Evolutionary conservation across 2,888 invertebrate species (phyloP), one percentile per base, ranked within the genome.

Genomic region (Malachius bipustulatus): DNA sequence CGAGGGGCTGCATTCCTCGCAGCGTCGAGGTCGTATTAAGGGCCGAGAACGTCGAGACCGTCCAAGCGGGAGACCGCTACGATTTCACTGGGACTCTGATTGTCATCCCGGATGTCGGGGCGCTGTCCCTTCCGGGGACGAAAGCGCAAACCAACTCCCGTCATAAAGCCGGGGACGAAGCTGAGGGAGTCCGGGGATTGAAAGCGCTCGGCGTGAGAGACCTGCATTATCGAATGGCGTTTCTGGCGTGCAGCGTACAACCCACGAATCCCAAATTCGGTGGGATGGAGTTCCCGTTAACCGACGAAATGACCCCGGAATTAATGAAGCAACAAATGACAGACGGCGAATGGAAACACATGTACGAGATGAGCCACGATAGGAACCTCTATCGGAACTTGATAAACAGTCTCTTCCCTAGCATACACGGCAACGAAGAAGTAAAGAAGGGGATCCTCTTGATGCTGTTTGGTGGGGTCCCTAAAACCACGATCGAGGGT

Each of bases 301-400:
- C n/a, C n/a, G 91, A 90, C 37, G 89, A 93, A 49, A 74, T 93
- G 34, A 88, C 91, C 0, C 84, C 87, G 1, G 91, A 93, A 55
- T 78, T 82, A 48, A 85, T 94, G 76, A 82, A 85, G 52, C 84
- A 85, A 47, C 90, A 89, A 60, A 93, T 96, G 91, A 82, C 87
- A 0, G 84, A 85, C 37, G 77, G 77, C 13, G 93, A 96, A 54
- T 94, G 94, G 90, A 82, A 88, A 52, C 89, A 87, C 64, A 80
- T 97, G 37, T 93, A 90, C 52, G 87, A 90, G 53, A 97, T 97
- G 96, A 89, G 88, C n/a, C 76, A 82, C 35, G 98, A 99, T 58
- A 76, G 75, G 34, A 84, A 83, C 59, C 66, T 99, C 0, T 93
- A 91, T 61, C 73, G 79, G 47, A 93, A 98, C 61, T 67, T 99